Percentiles rank a stretch among this genome's conserved stretches.
Evolutionary conservation across 35 echinoderm and acorn worm genomes (phyloP).

Genomic region (Chiridota heheva): DNA sequence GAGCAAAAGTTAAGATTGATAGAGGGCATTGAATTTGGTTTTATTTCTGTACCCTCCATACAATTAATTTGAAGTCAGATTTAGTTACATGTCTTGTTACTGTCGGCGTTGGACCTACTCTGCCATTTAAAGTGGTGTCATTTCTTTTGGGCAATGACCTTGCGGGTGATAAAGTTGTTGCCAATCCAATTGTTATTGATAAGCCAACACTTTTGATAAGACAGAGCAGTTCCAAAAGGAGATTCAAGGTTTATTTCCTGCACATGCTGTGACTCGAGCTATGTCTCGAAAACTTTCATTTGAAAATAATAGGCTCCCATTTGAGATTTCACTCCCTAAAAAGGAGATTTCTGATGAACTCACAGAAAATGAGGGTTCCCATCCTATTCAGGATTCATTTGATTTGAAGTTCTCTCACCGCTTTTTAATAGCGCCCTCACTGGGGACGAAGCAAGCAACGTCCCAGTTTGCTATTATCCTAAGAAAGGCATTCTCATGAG

Average conservation of each 20-base stretch:
- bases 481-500: no score
- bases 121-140: neutral
- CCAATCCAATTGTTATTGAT: slow-evolving; percentile 12
- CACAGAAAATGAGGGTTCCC: no score
- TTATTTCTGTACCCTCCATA: slow-evolving; percentile 17
- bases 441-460: no score
- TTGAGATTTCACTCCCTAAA: no score
- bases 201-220: slow-evolving; percentile 1
- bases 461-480: no score
- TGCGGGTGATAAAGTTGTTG: neutral
- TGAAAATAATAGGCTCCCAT: no score
- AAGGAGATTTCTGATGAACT: no score
- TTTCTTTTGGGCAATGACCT: slow-evolving; percentile 22
- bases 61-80: slow-evolving; percentile 28
- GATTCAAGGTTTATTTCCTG: slow-evolving; percentile 19
- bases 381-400: no score
- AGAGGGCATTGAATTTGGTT: slow-evolving; percentile 12
- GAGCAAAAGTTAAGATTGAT: slow-evolving; percentile 12
- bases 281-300: neutral
- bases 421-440: no score
- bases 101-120: slow-evolving; percentile 19
- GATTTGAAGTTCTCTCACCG: no score
- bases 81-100: slow-evolving; percentile 20
- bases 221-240: slow-evolving; percentile 27
- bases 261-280: slow-evolving; percentile 17